Evolutionary conservation across 2,113 vertebrate genomes (phyloP).

Genomic region (Mustela lutreola): DNA sequence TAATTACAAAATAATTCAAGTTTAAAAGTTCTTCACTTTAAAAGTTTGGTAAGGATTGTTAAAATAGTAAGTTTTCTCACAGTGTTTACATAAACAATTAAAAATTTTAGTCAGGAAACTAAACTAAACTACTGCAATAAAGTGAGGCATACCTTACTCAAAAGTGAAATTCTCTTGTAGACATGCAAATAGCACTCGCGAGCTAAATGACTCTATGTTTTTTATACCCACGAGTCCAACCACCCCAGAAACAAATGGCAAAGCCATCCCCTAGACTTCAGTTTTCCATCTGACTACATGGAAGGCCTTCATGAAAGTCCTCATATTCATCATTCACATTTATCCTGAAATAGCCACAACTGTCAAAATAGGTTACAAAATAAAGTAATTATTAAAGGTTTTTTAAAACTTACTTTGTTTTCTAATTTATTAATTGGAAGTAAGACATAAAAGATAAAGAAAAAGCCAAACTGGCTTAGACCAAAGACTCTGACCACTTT

Average conservation of each 20-base stretch:
- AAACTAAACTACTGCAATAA: background rate
- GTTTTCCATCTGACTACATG: slow-evolving; percentile 4
- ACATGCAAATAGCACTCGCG: background rate
- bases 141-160: background rate
- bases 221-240: background rate
- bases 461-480: background rate
- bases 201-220: slow-evolving; percentile 36
- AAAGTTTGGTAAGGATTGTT: background rate
- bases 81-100: slow-evolving; percentile 3
- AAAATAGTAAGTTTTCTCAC: slow-evolving; percentile 39
- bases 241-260: background rate
- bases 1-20: slow-evolving; percentile 47
- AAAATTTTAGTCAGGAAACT: slow-evolving; percentile 45
- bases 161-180: slow-evolving; percentile 36
- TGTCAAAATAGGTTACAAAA: slow-evolving; percentile 6
- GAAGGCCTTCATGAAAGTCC: slow-evolving; percentile 39
- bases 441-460: background rate
- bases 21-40: slow-evolving; percentile 44
- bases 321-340: slow-evolving; percentile 4
- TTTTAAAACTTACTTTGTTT: slow-evolving; percentile 44
- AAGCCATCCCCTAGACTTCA: background rate
- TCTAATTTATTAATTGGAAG: slow-evolving; percentile 15
- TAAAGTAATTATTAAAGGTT: slow-evolving; percentile 36
- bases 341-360: slow-evolving; percentile 46
- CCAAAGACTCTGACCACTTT: background rate